phyloP scores from a whole-genome alignment of 2,888 invertebrate genomes.

The Dryobotodes eremita region DNA sequence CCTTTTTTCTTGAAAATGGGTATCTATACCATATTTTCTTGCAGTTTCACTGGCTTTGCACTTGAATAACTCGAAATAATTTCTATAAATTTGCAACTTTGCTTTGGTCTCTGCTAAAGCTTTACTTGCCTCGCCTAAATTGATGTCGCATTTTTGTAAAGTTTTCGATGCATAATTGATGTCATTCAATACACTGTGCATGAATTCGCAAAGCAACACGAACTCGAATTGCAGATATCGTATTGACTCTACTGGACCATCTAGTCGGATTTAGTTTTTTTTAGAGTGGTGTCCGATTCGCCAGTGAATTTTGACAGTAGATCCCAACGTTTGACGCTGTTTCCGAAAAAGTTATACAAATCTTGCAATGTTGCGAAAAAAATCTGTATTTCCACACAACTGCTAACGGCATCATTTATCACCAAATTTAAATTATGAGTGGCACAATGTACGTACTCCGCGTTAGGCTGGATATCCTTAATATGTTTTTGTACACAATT shows the following conservation, averaged over 20 bases:
- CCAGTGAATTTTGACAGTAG: neutral
- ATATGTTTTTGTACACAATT: slow-evolving; percentile 64
- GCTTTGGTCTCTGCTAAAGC: slow-evolving; percentile 8
- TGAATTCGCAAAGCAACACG: slow-evolving; percentile 2
- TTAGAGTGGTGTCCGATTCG: no score
- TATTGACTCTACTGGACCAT: no score
- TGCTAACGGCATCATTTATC: slow-evolving; percentile 51
- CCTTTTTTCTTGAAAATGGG: neutral
- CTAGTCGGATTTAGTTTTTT: no score
- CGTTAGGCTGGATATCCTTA: slow-evolving; percentile 67
- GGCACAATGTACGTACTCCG: slow-evolving; percentile 57
- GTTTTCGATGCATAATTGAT: slow-evolving; percentile 32
- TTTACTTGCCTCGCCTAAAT: slow-evolving; percentile 2
- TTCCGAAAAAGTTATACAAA: neutral
- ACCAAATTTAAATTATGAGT: slow-evolving; percentile 62
- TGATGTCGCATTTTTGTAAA: slow-evolving; percentile 55
- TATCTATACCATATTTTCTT: neutral
- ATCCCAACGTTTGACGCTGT: neutral
- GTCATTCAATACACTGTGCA: slow-evolving; percentile 2
- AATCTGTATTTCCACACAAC: slow-evolving; percentile 40
- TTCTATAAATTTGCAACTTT: slow-evolving; percentile 4
- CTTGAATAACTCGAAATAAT: neutral
- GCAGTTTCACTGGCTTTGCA: neutral
- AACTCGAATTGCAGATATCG: neutral
- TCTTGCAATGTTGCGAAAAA: slow-evolving; percentile 10